Evolutionary conservation across 2,113 vertebrate species (phyloP), one percentile per base, ranked within the genome.

Genomic region (Oxygymnocypris stewartii): DNA sequence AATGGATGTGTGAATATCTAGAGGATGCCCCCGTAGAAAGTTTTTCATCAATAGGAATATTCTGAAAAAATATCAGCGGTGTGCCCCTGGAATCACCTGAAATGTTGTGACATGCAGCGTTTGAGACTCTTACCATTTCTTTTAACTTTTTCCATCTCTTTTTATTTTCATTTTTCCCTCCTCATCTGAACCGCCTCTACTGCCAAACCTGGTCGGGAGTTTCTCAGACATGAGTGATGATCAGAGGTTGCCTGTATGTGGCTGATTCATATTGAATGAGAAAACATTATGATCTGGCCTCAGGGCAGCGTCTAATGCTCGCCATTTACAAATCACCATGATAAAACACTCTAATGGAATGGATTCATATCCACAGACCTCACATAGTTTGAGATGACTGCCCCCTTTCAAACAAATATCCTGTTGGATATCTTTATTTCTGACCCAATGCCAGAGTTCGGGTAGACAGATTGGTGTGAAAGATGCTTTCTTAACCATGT

Each of bases 281-380:
- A 65, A 83, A 86, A 86, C 84, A 89, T 82, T 71, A 85, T 47
- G 44, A 44, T 88, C 74, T 85, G 65, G 85, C 88, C 84, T 85
- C 86, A 85, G 87, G 88, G 87, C 79, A 86, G 67, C 42, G 37
- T 89, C 76, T 90, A 82, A 86, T 85, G 76, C 81, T 87, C 35
- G 61, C 63, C 65, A 84, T 84, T 88, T 87, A 85, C 82, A 86
- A 84, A 84, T 79, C 37, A 40, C 73, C 49, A 86, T 75, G 86
- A 89, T 79, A 76, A 86, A 85, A 71, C 82, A 84, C 74, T 49
- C 85, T 69, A 80, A 87, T 87, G 86, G 54, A 81, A 86, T 13
- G 23, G 20, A 79, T 75, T 88, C 78, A 75, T 79, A 77, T 25
- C 74, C 84, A 84, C 79, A 76, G 61, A 78, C 42, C 12, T 42